Conservation (phyloP, 2,888 invertebrate species). For the Sylvicola cinctus region DNA sequence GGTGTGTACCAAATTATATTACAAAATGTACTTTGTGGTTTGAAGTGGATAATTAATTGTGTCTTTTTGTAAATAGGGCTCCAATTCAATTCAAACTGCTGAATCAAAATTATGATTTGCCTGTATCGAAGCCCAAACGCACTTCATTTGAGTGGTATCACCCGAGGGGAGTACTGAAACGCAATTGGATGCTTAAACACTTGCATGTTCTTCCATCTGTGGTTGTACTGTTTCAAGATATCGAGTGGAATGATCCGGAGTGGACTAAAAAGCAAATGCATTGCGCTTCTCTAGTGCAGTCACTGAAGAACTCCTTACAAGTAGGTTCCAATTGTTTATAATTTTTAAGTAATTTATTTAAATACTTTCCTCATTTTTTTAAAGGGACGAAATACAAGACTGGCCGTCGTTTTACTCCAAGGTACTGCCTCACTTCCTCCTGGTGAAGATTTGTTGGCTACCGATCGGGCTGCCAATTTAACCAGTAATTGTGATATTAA, state of each 20-base stretch:
- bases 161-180: constrained; percentile 82
- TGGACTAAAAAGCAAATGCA: constrained; percentile 94
- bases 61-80: constrained; percentile 29
- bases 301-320: constrained; percentile 34
- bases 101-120: constrained; percentile 67
- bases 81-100: constrained; percentile 69
- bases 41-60: too few species aligned
- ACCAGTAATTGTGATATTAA: constrained; percentile 83
- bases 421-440: constrained; percentile 55
- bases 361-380: constrained; percentile 9
- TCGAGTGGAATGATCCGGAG: constrained; percentile 88
- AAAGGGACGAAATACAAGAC: constrained; percentile 33
- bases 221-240: constrained; percentile 84
- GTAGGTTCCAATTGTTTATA: constrained; percentile 6
- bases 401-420: constrained; percentile 82
- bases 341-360: not conserved
- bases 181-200: constrained; percentile 90
- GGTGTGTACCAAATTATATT: constrained; percentile 9
- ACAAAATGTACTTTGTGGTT: not conserved
- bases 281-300: constrained; percentile 76
- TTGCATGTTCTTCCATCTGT: constrained; percentile 77
- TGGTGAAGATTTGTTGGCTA: constrained; percentile 65
- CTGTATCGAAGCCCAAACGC: constrained; percentile 65
- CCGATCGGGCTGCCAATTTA: constrained; percentile 76
- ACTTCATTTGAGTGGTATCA: constrained; percentile 90